Evolutionary conservation across 2,888 invertebrate genomes (phyloP), one percentile per base, ranked within the genome.

Genomic region (Acrobeloides nanus): DNA sequence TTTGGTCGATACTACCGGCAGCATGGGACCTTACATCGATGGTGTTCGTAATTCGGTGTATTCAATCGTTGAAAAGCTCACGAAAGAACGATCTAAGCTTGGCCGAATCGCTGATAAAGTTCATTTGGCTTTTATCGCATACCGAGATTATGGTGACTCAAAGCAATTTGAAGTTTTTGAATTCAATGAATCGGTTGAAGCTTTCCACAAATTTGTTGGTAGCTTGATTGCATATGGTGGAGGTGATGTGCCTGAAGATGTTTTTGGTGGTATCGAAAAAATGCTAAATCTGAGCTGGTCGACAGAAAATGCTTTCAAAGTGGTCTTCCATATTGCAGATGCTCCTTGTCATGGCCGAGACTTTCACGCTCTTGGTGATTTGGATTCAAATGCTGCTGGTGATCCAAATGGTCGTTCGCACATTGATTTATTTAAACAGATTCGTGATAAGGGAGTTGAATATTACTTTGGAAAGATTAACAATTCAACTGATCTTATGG

Each of bases 391-490:
- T 24, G 20, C 46, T n/a, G 6, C 2, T 1, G 48, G 48, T 12
- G 46, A 46, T 17, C 46, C 46, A 6, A 24, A 10, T 1, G 47
- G 47, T 7, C 46, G 45, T 2, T 20, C 45, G 2, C 23, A 17
- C 21, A 15, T 8, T 6, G 7, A 38, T 8, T 21, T 43, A 6
- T 27, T 46, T 10, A 17, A 18, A 6, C 46, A 21, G 18, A n/a
- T 46, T 12, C 17, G 3, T 10, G 17, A 23, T 8, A 47, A 47
- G 18, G 33, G 33, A n/a, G 23, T 46, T 29, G 18, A 46, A 18
- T 46, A 46, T 29, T 46, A 48, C 34, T 46, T 46, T 37, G 46
- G 46, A 1, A 46, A 46, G 15, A 46, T 46, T 12, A 46, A 32
- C 12, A 15, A 20, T 6, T 18, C 25, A 10, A 46, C 46, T 7